These are phyloP conservation scores for Chiroxiphia lanceolata DNA, from an alignment of 2,797 vertebrate genomes.

Conservation along the genomic window DNA sequence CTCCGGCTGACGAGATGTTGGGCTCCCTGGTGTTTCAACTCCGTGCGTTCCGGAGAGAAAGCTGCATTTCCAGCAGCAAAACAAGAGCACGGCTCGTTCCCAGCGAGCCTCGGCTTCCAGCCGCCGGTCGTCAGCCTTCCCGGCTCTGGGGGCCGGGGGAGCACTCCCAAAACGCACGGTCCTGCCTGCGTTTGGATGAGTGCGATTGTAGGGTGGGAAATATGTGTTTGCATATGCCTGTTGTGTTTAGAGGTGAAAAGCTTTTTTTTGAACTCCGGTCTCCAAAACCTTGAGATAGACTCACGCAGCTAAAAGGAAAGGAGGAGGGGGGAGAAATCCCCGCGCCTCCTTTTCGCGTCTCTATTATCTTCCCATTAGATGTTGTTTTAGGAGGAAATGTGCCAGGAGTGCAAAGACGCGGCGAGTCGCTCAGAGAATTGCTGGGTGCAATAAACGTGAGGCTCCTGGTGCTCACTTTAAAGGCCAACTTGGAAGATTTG, in stretches of 20 bases:
- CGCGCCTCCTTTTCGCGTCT: slow-evolving; percentile 18
- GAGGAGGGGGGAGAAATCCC: neutral
- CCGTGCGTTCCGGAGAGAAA: neutral
- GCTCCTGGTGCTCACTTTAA: slow-evolving; percentile 32
- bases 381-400: slow-evolving; percentile 42
- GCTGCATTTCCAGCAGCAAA: neutral
- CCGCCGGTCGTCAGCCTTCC: neutral
- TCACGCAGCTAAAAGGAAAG: neutral
- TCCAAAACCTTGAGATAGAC: neutral
- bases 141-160: neutral
- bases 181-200: neutral
- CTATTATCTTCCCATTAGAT: slow-evolving; percentile 45
- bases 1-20: neutral
- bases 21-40: neutral
- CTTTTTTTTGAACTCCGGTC: neutral
- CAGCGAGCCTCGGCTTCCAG: neutral
- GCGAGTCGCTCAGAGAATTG: slow-evolving; percentile 27
- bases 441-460: slow-evolving; percentile 57
- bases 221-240: neutral
- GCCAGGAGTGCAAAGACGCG: slow-evolving; percentile 44
- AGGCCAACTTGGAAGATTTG: slow-evolving; percentile 28
- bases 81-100: neutral
- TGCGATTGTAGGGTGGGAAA: neutral
- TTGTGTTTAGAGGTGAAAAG: neutral
- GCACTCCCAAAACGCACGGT: neutral